Evolutionary conservation across 1,140 invertebrate genomes (phyloP), one percentile per base, ranked within the genome.

Genomic region (Drosophila orosa): DNA sequence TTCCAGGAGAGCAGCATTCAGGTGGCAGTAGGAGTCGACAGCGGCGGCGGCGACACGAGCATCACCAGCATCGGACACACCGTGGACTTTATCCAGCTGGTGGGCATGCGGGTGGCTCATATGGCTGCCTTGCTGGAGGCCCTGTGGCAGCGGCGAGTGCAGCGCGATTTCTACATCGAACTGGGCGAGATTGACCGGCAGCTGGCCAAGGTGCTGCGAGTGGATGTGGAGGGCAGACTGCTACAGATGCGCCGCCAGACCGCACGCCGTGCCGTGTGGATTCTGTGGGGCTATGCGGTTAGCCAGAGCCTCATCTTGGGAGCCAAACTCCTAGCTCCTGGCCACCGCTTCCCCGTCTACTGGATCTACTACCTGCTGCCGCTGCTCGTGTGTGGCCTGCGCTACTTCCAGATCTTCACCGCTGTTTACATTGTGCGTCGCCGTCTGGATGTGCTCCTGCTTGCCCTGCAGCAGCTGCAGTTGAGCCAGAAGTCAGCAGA

Each of bases 401-500:
- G 90, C 4, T 91, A 91, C 47, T 91, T 91, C 59, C 90, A 91
- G 60, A 87, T 91, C 55, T 91, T 87, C 10, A 77, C 68, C 17
- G 48, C 81, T 7, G 78, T 91, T 7, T 48, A 40, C 1, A 76
- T 87, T 4, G 67, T 91, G 12, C 75, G 78, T 0, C 71, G 62
- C 19, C 79, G 90, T 0, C 77, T 91, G 44, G 68, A 81, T 13
- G 15, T 76, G 17, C 50, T 91, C 5, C 48, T 78, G 1, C 24
- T 42, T 5, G 27, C 66, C 22, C 31, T 91, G 8, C 56, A 68
- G 44, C 59, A 78, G 4, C 42, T 89, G 7, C 85, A 82, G 27
- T 50, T 91, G 10, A 52, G 40, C 1, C 50, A 42, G 31, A 39
- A 52, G 33, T 4, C 50, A 39, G 19, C 29, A 25, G n/a, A 13